Conservation (phyloP, 37 sponge, comb jelly and placozoan species). For the Agelas oroides region DNA sequence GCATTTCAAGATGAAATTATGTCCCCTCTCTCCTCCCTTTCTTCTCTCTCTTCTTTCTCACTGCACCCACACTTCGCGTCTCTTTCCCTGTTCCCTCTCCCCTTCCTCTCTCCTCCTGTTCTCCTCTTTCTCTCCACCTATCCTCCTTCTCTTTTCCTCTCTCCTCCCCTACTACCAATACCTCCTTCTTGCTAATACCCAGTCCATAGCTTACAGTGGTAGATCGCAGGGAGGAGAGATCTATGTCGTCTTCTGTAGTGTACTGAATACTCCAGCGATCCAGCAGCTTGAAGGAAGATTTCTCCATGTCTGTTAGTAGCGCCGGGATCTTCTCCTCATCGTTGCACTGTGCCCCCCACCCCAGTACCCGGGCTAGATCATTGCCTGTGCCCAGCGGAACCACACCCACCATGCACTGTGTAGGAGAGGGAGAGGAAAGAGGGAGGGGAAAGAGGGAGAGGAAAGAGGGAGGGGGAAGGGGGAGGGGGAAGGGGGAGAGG, state of each 20-base stretch:
- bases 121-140: too few species aligned
- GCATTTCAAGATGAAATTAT: too few species aligned
- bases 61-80: too few species aligned
- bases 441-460: slow-evolving; percentile 1
- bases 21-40: too few species aligned
- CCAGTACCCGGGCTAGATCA: slow-evolving; percentile 94
- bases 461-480: neutral
- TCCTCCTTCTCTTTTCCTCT: too few species aligned
- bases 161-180: too few species aligned
- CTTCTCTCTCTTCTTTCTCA: too few species aligned
- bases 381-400: slow-evolving; percentile 97
- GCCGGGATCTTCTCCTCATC: slow-evolving; percentile 86
- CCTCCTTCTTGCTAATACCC: too few species aligned
- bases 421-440: neutral
- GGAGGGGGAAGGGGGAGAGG: too few species aligned
- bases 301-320: slow-evolving; percentile 81
- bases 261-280: slow-evolving; percentile 90
- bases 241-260: slow-evolving; percentile 15
- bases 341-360: slow-evolving; percentile 91
- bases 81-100: too few species aligned
- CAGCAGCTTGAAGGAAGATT: slow-evolving; percentile 72
- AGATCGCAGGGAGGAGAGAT: neutral
- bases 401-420: slow-evolving; percentile 87
- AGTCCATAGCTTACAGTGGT: too few species aligned
- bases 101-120: too few species aligned